Evolutionary conservation across 2,888 invertebrate species (phyloP), one percentile per base, ranked within the genome.

Genomic region (Epirrita christyi): DNA sequence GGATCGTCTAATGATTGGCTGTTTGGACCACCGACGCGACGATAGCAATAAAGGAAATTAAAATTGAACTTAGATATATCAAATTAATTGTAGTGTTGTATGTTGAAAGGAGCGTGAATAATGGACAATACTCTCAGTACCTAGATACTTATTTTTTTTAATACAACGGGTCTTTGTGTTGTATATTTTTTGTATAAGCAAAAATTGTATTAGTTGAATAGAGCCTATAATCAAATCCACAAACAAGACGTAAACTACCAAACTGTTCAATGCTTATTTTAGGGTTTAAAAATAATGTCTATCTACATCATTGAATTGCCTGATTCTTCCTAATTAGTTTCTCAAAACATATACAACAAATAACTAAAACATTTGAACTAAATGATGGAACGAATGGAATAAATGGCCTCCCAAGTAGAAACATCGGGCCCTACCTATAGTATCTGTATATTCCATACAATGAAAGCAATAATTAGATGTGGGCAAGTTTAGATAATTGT

Each of bases 21-120:
- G 74, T 69, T 58, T 67, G 70, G 83, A 82, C 83, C 83, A 83
- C 81, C 83, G 67, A 73, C 68, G 72, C 80, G 68, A 74, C 71
- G 72, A 75, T 73, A 76, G 67, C 75, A 73, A 76, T 81, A 77
- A 80, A 70, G 73, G 68, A 80, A 75, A 81, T 81, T 77, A 80
- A 80, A 81, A 78, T 68, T 65, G 70, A 59, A 59, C 57, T 66
- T 66, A 57, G 61, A 63, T 64, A 70, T 67, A 70, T 67, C 66
- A 58, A 68, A 68, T 66, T 70, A 60, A 66, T 62, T 57, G 55
- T 54, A 43, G 48, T 55, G 49, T 41, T 47, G 34, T 32, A 48
- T 15, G 45, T 55, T 51, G 61, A 55, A 55, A 55, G 51, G 53
- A 53, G 55, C 52, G 42, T 55, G 54, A 59, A 52, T 62, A 62